Conservation (phyloP, 1,140 invertebrate genomes). For the Elysia chlorotica region DNA sequence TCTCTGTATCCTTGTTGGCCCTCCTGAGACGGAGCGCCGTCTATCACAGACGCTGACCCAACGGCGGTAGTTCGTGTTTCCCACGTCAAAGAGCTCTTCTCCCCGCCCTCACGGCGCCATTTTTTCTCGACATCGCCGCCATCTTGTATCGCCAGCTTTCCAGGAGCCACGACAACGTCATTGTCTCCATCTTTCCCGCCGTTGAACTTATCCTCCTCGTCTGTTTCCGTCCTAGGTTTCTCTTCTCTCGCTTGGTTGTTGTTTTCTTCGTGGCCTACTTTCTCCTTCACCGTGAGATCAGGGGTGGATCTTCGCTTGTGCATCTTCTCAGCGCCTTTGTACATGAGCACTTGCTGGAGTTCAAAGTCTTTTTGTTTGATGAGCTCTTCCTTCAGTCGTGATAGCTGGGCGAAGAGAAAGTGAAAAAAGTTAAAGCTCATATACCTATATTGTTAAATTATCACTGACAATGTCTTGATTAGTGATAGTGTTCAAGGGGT, state of each 20-base stretch:
- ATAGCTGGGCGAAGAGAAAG: no score
- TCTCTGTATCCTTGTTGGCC: background rate
- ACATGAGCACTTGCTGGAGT: slow-evolving; percentile 31
- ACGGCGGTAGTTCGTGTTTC: background rate
- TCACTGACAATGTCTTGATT: no score
- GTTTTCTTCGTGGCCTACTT: background rate
- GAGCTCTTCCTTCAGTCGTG: slow-evolving; percentile 21
- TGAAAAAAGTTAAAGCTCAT: no score
- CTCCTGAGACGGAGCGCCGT: background rate
- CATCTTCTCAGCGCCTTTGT: slow-evolving; percentile 26
- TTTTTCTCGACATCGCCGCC: background rate
- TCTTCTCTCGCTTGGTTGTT: background rate
- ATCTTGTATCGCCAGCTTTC: background rate
- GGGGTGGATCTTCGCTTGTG: background rate
- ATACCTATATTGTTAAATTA: no score
- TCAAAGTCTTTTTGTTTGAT: slow-evolving; percentile 30
- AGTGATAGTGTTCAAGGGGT: no score
- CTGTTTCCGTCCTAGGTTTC: background rate
- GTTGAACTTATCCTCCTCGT: slow-evolving; percentile 3
- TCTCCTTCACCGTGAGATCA: slow-evolving; percentile 5
- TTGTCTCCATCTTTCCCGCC: slow-evolving; percentile 14
- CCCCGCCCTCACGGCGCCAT: background rate
- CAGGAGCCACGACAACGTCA: background rate
- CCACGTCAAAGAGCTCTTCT: background rate
- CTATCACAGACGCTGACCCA: background rate